phyloP scores from a whole-genome alignment of 2,113 vertebrate species.

The Ornithorhynchus anatinus region DNA sequence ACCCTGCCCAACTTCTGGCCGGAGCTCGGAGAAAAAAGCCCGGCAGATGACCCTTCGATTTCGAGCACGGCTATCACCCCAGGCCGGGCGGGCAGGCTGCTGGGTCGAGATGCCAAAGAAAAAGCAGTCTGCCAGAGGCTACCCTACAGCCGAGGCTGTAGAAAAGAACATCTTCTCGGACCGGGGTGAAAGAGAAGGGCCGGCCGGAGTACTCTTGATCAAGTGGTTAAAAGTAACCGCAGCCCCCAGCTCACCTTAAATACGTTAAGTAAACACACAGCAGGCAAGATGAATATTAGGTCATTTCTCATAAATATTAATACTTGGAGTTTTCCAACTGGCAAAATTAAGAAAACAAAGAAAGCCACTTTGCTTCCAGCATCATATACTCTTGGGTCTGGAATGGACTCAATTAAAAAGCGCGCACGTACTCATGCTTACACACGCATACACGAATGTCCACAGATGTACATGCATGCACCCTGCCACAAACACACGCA shows the following conservation, averaged over 20 bases:
- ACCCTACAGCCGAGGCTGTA: constrained; percentile 13
- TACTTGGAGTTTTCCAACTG: constrained; percentile 62
- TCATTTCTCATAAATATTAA: constrained; percentile 68
- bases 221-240: constrained; percentile 46
- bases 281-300: constrained; percentile 55
- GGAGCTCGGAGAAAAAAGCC: neutral
- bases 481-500: too few relatives aligned
- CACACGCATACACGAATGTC: too few relatives aligned
- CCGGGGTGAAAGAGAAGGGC: too few relatives aligned
- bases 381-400: constrained; percentile 22
- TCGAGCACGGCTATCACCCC: neutral
- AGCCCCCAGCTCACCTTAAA: constrained; percentile 50
- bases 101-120: too few relatives aligned
- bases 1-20: rapidly evolving
- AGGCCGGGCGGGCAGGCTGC: too few relatives aligned
- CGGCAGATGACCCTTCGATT: neutral
- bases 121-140: too few relatives aligned
- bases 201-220: neutral
- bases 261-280: constrained; percentile 53
- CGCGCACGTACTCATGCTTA: neutral
- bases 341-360: constrained; percentile 59
- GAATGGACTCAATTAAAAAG: constrained; percentile 24
- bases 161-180: too few relatives aligned
- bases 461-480: too few relatives aligned
- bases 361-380: constrained; percentile 51